Percentiles rank a stretch among this genome's conserved stretches.
phyloP scores from a whole-genome alignment of 2,113 vertebrate species.

The Paramormyrops kingsleyae region DNA sequence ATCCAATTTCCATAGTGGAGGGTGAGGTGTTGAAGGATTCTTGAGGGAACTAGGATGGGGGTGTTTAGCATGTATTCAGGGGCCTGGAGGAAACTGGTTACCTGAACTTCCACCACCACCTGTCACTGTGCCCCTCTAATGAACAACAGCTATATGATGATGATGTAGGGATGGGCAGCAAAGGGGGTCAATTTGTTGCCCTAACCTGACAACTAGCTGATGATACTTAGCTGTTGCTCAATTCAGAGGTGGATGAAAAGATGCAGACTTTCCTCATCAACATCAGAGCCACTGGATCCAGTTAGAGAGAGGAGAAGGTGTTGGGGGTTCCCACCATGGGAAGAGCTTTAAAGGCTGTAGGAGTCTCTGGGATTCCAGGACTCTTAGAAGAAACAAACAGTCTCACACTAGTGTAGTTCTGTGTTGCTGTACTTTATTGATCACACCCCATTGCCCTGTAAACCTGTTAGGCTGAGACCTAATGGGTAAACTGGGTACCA shows the following conservation, averaged over 20 bases:
- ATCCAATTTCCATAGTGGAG: background rate
- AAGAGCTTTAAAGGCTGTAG: background rate
- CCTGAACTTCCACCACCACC: background rate
- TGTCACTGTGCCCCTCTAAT: background rate
- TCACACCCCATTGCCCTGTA: background rate
- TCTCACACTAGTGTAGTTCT: background rate
- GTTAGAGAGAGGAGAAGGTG: background rate
- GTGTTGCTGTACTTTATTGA: background rate
- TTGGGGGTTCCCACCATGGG: background rate
- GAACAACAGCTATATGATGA: background rate
- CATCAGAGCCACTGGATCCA: background rate
- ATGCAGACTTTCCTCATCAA: background rate
- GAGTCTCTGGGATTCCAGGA: background rate
- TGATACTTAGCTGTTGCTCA: background rate
- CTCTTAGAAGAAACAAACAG: background rate
- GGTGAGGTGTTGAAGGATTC: background rate
- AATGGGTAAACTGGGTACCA: background rate
- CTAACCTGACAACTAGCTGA: background rate
- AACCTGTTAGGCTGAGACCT: background rate
- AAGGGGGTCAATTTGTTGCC: background rate
- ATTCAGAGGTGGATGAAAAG: background rate
- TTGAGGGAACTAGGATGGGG: background rate
- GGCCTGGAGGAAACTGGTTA: background rate
- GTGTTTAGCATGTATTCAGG: background rate
- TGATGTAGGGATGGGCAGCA: background rate